These are phyloP conservation scores for Galeruca laticollis DNA, from an alignment of 2,888 invertebrate species.

Conservation along the genomic window DNA sequence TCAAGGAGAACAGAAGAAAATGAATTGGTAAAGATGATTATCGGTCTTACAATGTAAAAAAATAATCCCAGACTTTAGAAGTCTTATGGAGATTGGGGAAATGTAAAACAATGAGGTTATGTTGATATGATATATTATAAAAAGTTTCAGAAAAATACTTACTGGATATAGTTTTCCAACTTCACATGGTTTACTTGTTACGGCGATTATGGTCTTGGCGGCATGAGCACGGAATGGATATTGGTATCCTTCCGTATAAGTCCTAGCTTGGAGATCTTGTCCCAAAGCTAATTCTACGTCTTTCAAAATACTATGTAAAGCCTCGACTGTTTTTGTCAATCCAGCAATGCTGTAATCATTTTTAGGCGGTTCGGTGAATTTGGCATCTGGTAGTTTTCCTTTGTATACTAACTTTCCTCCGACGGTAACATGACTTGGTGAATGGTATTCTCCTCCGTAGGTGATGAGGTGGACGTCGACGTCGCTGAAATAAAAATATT, in stretches of 20 bases:
- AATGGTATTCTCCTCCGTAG: constrained; percentile 70
- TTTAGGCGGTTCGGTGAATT: constrained; percentile 58
- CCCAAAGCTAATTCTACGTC: constrained; percentile 59
- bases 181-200: constrained; percentile 74
- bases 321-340: constrained; percentile 37
- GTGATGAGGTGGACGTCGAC: constrained; percentile 72
- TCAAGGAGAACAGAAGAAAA: no score
- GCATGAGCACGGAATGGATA: constrained; percentile 85
- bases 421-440: constrained; percentile 72
- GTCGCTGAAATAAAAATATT: constrained; percentile 65
- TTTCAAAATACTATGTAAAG: constrained; percentile 58
- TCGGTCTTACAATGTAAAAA: no score
- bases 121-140: no score
- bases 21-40: no score
- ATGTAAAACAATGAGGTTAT: no score
- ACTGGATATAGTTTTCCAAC: constrained; percentile 70
- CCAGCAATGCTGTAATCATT: constrained; percentile 53
- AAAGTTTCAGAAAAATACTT: no score
- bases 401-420: constrained; percentile 65
- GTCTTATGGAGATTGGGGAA: no score
- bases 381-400: constrained; percentile 67
- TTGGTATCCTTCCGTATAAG: constrained; percentile 73
- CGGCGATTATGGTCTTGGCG: constrained; percentile 77
- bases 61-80: no score
- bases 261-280: constrained; percentile 61